A percentile compares a stretch with the other conserved stretches of the same genome.
phyloP scores from a whole-genome alignment of 2,888 invertebrate species.

The Yponomeuta evonymella region DNA sequence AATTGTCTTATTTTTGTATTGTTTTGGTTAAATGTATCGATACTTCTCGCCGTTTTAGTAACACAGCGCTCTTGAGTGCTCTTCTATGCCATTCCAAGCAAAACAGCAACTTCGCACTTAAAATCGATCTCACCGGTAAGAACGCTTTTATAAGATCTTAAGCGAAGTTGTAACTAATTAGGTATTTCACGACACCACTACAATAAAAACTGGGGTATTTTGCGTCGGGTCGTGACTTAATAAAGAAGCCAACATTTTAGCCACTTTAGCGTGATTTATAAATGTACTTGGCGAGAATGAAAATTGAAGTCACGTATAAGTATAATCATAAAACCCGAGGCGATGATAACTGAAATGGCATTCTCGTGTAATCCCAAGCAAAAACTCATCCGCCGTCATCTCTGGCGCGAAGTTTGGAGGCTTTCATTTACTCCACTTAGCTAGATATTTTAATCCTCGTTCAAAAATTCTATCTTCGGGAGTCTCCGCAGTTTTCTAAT shows the following conservation, averaged over 20 bases:
- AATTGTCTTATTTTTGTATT: too few species aligned
- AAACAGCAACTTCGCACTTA: too few species aligned
- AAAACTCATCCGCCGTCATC: constrained; percentile 11
- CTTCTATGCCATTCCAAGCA: too few species aligned
- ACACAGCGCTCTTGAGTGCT: too few species aligned
- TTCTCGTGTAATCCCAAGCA: constrained; percentile 15
- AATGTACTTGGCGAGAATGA: constrained; percentile 1
- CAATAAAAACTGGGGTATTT: not conserved
- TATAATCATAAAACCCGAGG: constrained; percentile 14
- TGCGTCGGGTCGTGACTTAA: not conserved
- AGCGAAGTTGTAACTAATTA: not conserved
- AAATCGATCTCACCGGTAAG: too few species aligned
- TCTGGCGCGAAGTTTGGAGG: constrained; percentile 1
- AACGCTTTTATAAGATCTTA: too few species aligned
- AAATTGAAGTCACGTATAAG: constrained; percentile 16
- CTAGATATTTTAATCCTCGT: constrained; percentile 13
- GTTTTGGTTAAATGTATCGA: too few species aligned
- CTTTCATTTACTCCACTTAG: constrained; percentile 10
- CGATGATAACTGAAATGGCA: constrained; percentile 17
- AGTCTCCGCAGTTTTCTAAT: not conserved
- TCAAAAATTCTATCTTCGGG: not conserved
- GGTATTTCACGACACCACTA: not conserved
- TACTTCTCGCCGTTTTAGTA: too few species aligned
- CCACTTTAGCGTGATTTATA: constrained; percentile 1
- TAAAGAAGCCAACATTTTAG: not conserved